phyloP scores from a whole-genome alignment of 2,888 invertebrate genomes.

The Steromphala cineraria region DNA sequence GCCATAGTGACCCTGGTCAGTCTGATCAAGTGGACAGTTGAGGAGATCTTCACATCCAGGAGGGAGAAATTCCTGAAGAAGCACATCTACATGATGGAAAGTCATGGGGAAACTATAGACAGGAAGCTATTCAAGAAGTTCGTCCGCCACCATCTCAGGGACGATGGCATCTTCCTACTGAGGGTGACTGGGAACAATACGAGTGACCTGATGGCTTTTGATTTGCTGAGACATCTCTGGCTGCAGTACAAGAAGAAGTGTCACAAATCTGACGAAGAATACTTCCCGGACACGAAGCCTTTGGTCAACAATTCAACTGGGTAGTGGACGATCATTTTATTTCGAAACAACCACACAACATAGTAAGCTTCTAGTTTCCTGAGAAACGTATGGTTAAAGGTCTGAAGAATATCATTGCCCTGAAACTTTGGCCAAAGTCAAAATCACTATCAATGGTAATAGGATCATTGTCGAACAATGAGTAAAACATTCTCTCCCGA shows the following conservation, averaged over 20 bases:
- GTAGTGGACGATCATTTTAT: too few relatives aligned
- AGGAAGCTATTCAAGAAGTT: constrained; percentile 45
- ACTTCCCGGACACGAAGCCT: background rate
- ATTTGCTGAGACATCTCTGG: background rate
- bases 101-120: constrained; percentile 44
- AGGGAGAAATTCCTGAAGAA: constrained; percentile 3
- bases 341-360: too few relatives aligned
- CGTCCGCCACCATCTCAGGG: background rate
- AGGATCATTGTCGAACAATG: too few relatives aligned
- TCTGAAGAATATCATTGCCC: too few relatives aligned
- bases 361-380: too few relatives aligned
- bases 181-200: background rate
- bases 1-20: constrained; percentile 40
- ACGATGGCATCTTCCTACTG: constrained; percentile 5
- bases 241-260: background rate
- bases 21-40: background rate
- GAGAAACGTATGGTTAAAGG: too few relatives aligned
- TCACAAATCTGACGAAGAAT: background rate
- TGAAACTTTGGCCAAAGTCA: too few relatives aligned
- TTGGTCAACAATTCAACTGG: background rate
- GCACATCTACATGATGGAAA: background rate
- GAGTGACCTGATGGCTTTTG: background rate
- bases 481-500: too few relatives aligned
- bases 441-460: too few relatives aligned
- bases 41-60: background rate